Evolutionary conservation across 2,113 vertebrate species (phyloP).

Genomic region (Circaetus gallicus): DNA sequence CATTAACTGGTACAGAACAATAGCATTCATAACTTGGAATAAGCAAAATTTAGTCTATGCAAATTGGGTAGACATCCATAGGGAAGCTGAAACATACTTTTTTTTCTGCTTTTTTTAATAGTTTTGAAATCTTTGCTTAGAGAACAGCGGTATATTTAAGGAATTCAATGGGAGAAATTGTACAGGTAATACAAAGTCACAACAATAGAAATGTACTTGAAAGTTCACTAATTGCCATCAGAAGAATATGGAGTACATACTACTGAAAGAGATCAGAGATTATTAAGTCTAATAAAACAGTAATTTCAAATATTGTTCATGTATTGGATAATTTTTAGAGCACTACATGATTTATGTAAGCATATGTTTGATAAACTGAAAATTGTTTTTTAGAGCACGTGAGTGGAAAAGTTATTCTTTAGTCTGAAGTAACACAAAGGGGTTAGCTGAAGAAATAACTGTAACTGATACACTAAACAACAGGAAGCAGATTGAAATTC

Average conservation of each 20-base stretch:
- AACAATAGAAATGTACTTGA: not conserved
- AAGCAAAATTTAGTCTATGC: not conserved
- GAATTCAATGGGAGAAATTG: not conserved
- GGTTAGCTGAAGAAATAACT: not conserved
- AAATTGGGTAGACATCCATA: not conserved
- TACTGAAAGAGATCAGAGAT: not conserved
- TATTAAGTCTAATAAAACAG: not conserved
- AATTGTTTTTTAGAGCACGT: not conserved
- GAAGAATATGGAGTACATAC: not conserved
- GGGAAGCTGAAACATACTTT: not conserved
- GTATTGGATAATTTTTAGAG: not conserved
- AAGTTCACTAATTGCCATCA: not conserved
- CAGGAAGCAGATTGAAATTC: not conserved
- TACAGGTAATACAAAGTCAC: not conserved
- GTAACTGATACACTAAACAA: not conserved
- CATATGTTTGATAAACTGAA: not conserved
- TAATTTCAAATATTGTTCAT: not conserved
- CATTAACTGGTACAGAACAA: not conserved
- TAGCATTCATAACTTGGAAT: not conserved
- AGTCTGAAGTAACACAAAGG: not conserved
- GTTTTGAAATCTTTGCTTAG: not conserved
- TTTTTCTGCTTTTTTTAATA: not conserved
- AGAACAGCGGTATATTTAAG: not conserved
- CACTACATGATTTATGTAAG: not conserved
- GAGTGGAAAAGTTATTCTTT: not conserved